phyloP scores from a whole-genome alignment of 2,113 vertebrate species.

The Alces alces region DNA sequence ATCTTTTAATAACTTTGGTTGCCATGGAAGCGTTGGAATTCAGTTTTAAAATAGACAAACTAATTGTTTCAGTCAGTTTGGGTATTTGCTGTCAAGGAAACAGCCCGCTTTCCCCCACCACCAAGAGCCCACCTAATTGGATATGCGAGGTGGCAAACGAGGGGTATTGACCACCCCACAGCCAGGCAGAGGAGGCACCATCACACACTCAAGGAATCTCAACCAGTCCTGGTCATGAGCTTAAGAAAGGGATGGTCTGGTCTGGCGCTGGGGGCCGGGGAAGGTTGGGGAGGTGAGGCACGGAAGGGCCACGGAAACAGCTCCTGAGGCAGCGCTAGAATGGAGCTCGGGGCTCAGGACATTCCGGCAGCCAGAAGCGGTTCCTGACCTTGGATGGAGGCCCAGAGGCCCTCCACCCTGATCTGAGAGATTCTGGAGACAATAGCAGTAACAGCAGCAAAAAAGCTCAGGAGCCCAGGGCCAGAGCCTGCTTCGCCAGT shows the following conservation, averaged over 20 bases:
- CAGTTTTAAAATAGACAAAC: slow-evolving; percentile 75
- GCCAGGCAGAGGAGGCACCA: not conserved
- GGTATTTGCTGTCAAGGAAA: slow-evolving; percentile 77
- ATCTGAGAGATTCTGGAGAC: not conserved
- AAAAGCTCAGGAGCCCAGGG: accelerated
- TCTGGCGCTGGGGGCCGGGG: accelerated
- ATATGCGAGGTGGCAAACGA: not conserved
- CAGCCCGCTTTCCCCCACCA: slow-evolving; percentile 52
- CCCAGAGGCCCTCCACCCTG: not conserved
- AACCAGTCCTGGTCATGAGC: not conserved
- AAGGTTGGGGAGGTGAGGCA: not conserved
- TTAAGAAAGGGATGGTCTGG: not conserved
- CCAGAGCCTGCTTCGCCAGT: not conserved
- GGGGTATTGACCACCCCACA: not conserved
- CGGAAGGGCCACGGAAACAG: not conserved
- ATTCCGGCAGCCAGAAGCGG: not conserved
- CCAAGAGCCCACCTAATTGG: slow-evolving; percentile 10
- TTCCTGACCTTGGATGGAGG: not conserved
- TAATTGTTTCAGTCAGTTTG: slow-evolving; percentile 77
- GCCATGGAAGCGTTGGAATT: slow-evolving; percentile 75
- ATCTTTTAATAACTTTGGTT: slow-evolving; percentile 75
- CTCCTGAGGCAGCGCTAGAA: not conserved
- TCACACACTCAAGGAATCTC: not conserved
- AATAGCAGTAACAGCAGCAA: not conserved
- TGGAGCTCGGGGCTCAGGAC: not conserved